phyloP scores from a whole-genome alignment of 2,797 vertebrate species.

The Hoplostethus atlanticus region DNA sequence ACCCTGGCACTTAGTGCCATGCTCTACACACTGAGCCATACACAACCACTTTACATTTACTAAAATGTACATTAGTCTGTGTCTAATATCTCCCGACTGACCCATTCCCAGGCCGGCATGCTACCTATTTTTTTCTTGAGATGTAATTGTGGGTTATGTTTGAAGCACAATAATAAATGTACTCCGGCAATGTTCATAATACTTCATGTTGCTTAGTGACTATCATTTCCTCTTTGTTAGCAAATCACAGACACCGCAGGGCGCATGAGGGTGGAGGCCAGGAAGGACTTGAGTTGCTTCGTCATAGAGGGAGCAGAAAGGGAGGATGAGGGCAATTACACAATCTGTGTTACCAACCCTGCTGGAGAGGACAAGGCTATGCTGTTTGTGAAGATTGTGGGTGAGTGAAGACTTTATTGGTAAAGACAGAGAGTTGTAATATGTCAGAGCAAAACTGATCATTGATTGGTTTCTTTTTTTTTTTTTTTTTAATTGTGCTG shows the following conservation, averaged over 20 bases:
- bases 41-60: too few species aligned
- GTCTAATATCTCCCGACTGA: too few species aligned
- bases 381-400: conserved; percentile 90
- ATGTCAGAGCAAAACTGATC: too few species aligned
- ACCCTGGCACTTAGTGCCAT: too few species aligned
- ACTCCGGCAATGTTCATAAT: neutral
- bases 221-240: conserved; percentile 66
- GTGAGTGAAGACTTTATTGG: conserved; percentile 73
- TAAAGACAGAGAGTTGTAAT: neutral
- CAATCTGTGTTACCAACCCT: conserved; percentile 89
- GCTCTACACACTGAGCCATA: too few species aligned
- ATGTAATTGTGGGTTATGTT: too few species aligned
- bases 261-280: conserved; percentile 84
- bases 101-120: too few species aligned
- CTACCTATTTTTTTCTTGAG: too few species aligned
- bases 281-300: conserved; percentile 87
- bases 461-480: too few species aligned
- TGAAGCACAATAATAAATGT: too few species aligned
- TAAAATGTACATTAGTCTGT: too few species aligned
- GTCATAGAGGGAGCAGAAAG: conserved; percentile 92
- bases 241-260: conserved; percentile 77
- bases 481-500: neutral
- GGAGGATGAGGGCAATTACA: conserved; percentile 89
- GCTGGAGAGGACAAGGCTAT: conserved; percentile 89
- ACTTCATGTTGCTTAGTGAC: neutral